Evolutionary conservation across 2,797 vertebrate genomes (phyloP).

Genomic region (Martes flavigula): DNA sequence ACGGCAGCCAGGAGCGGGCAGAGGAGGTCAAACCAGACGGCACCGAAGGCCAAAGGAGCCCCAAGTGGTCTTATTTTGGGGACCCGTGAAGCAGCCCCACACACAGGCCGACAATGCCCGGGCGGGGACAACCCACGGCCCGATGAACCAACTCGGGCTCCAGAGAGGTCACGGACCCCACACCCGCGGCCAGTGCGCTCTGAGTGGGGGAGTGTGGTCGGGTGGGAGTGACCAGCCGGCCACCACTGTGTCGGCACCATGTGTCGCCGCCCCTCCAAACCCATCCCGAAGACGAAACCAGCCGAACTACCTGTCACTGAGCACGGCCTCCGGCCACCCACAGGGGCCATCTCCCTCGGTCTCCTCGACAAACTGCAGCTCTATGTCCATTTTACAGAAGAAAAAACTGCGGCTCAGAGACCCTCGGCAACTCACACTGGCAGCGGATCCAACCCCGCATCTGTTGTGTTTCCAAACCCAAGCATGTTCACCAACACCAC

Average conservation of each 20-base stretch:
- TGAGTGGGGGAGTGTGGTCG: background rate
- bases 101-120: rapidly evolving
- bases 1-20: background rate
- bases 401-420: background rate
- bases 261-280: background rate
- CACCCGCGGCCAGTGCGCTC: background rate
- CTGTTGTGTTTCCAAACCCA: background rate
- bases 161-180: background rate
- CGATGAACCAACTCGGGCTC: background rate
- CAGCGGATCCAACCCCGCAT: background rate
- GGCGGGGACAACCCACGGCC: rapidly evolving
- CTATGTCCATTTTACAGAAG: background rate
- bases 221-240: background rate
- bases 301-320: rapidly evolving
- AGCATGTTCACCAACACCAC: background rate
- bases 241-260: no score
- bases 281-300: background rate
- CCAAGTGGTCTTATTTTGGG: background rate
- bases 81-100: background rate
- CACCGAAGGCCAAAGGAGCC: background rate
- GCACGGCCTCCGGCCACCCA: background rate
- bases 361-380: background rate
- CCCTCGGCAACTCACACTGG: background rate
- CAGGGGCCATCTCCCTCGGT: background rate
- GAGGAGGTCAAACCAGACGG: rapidly evolving